Conservation (phyloP, 1,140 invertebrate species). For the Hyposmocoma kahamanoa region DNA sequence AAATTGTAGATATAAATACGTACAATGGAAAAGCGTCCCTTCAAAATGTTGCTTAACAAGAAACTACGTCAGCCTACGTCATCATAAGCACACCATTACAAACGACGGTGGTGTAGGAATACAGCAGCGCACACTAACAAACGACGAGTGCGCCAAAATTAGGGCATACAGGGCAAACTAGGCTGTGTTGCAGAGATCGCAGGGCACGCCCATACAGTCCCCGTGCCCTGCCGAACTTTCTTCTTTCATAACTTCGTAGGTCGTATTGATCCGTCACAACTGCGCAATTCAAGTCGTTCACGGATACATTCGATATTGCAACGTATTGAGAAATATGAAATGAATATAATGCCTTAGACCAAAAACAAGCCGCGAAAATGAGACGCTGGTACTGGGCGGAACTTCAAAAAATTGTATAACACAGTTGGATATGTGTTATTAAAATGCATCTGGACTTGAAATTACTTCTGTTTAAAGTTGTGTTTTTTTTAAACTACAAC, state of each 20-base stretch:
- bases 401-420: too few species aligned
- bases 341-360: not conserved
- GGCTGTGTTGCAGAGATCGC: constrained; percentile 57
- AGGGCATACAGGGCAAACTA: constrained; percentile 71
- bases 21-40: too few species aligned
- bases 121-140: constrained; percentile 38
- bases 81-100: not conserved
- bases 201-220: constrained; percentile 54
- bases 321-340: constrained; percentile 25
- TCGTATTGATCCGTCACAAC: constrained; percentile 69
- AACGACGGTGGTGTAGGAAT: not conserved
- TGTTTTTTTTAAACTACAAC: too few species aligned
- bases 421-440: too few species aligned
- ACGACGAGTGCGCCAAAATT: constrained; percentile 56
- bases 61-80: constrained; percentile 12
- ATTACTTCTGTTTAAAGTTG: too few species aligned
- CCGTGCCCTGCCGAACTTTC: constrained; percentile 66
- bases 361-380: too few species aligned
- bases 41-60: constrained; percentile 1
- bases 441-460: too few species aligned
- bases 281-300: constrained; percentile 62
- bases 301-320: constrained; percentile 57
- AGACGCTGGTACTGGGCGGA: too few species aligned
- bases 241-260: constrained; percentile 71
- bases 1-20: too few species aligned